These are phyloP conservation scores for Coenobita brevimanus DNA, from an alignment of 1,140 invertebrate genomes.

Conservation along the genomic window DNA sequence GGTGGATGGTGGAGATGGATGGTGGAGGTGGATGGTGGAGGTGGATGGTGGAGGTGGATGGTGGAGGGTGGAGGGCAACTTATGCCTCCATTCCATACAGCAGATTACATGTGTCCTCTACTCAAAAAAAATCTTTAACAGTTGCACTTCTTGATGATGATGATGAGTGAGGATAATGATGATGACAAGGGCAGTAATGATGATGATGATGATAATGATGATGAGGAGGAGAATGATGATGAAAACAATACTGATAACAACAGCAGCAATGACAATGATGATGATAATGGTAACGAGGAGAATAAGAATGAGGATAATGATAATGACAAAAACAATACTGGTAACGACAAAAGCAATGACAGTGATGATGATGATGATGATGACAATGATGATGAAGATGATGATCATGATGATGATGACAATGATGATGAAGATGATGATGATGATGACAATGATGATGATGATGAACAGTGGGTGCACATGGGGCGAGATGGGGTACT, in stretches of 20 bases:
- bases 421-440: neutral
- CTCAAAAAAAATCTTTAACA: no score
- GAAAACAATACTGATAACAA: slow-evolving; percentile 71
- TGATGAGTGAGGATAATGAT: no score
- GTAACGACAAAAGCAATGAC: slow-evolving; percentile 56
- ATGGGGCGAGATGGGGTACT: neutral
- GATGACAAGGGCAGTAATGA: no score
- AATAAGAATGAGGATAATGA: neutral
- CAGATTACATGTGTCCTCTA: no score
- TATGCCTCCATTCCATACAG: no score
- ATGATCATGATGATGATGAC: neutral
- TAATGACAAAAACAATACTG: slow-evolving; percentile 70
- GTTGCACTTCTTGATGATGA: no score
- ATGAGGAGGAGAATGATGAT: neutral
- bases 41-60: no score
- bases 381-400: neutral
- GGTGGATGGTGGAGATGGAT: no score
- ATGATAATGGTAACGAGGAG: no score
- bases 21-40: no score
- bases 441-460: slow-evolving; percentile 16
- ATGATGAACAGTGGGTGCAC: neutral
- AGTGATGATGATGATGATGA: slow-evolving; percentile 23
- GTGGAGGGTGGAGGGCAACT: no score
- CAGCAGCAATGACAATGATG: neutral
- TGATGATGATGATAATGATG: no score